A percentile compares a stretch with the other conserved stretches of the same genome.
phyloP scores from a whole-genome alignment of 2,888 invertebrate species.

The Xanthorhoe spadicearia region DNA sequence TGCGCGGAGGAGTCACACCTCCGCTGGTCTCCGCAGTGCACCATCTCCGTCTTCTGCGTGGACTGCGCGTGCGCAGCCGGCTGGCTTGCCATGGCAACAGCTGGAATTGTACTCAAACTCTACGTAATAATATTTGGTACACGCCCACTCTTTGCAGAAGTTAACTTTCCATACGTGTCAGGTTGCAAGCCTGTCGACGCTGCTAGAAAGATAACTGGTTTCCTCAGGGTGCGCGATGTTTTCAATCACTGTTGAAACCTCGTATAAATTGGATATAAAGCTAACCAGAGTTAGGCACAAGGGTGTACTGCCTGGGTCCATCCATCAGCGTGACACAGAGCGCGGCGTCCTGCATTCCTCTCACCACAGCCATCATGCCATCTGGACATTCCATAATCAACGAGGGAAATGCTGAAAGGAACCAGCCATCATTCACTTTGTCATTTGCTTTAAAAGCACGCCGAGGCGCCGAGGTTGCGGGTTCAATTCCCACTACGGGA shows the following conservation, averaged over 20 bases:
- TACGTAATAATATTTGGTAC: no score
- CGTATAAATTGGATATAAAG: background rate
- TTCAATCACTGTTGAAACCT: no score
- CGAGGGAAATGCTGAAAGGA: constrained; percentile 25
- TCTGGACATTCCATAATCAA: constrained; percentile 50
- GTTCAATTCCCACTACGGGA: no score
- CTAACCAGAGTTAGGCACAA: constrained; percentile 58
- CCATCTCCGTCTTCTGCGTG: constrained; percentile 10
- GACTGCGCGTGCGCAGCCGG: constrained; percentile 12
- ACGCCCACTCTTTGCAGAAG: no score
- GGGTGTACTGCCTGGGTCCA: constrained; percentile 59
- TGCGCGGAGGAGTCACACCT: constrained; percentile 55
- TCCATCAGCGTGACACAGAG: constrained; percentile 69
- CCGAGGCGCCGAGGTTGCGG: no score
- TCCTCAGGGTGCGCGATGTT: no score
- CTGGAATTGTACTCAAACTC: background rate
- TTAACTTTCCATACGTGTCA: no score
- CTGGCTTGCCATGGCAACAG: background rate
- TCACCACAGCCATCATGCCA: constrained; percentile 71
- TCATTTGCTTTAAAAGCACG: no score
- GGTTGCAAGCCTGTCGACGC: no score
- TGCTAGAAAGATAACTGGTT: no score
- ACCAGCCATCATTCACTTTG: background rate
- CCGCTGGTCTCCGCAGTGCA: constrained; percentile 6
- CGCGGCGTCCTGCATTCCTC: constrained; percentile 56